Evolutionary conservation across 2,888 invertebrate species (phyloP).

Genomic region (Bimastos eiseni): DNA sequence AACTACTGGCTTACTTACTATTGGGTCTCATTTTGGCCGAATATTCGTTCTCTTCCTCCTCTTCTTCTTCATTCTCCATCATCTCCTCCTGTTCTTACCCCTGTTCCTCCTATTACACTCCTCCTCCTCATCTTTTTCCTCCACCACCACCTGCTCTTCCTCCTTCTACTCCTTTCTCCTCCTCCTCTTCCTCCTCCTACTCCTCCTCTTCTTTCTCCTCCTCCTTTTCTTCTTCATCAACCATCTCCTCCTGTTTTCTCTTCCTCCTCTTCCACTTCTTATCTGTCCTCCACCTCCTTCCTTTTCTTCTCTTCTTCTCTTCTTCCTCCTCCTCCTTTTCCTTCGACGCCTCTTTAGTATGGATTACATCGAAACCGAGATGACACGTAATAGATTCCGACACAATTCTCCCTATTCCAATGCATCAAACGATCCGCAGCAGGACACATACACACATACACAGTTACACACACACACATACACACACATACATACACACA

Average conservation of each 20-base stretch:
- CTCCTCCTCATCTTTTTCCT: too few species aligned
- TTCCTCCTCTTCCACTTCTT: background rate
- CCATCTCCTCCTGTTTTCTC: background rate
- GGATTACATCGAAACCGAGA: background rate
- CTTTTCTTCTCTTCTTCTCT: background rate
- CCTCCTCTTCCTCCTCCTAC: background rate
- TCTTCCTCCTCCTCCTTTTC: background rate
- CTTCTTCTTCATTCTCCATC: too few species aligned
- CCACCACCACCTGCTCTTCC: background rate
- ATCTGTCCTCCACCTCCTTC: background rate
- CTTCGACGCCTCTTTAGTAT: background rate
- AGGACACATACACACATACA: background rate
- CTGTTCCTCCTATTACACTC: too few species aligned
- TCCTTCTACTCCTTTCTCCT: background rate
- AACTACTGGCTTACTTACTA: too few species aligned
- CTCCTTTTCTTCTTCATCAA: background rate
- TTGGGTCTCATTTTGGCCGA: too few species aligned
- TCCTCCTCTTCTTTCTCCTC: too few species aligned
- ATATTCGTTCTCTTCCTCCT: too few species aligned
- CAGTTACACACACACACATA: background rate
- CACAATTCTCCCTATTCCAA: background rate
- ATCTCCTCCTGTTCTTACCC: too few species aligned
- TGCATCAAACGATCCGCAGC: background rate
- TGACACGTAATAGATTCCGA: constrained; percentile 13
- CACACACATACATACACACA: background rate